Evolutionary conservation across 2,888 invertebrate species (phyloP).

Genomic region (Trilocha varians): DNA sequence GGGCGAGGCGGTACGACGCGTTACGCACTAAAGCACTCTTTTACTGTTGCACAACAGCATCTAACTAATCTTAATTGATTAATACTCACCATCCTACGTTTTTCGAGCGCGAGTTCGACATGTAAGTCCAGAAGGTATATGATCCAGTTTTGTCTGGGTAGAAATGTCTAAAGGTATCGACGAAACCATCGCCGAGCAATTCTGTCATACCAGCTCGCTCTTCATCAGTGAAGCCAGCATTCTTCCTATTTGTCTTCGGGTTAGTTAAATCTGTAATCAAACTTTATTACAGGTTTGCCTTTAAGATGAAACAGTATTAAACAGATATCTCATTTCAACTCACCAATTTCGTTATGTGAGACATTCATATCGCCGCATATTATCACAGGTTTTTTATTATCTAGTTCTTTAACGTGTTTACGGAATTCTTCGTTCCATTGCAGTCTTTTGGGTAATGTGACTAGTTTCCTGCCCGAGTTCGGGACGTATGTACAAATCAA

Average conservation of each 20-base stretch:
- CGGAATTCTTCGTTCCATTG: conserved; percentile 92
- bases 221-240: conserved; percentile 96
- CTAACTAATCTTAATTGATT: too few relatives aligned
- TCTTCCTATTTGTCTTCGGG: conserved; percentile 93
- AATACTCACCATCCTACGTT: conserved; percentile 94
- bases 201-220: conserved; percentile 94
- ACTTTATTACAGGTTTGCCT: too few relatives aligned
- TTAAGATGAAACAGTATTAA: too few relatives aligned
- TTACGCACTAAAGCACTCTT: neutral
- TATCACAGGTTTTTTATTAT: conserved; percentile 93
- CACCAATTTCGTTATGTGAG: conserved; percentile 94
- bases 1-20: neutral
- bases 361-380: conserved; percentile 98
- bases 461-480: conserved; percentile 91
- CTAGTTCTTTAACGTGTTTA: conserved; percentile 83
- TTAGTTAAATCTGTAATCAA: conserved; percentile 85
- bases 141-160: conserved; percentile 87
- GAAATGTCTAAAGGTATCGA: conserved; percentile 90
- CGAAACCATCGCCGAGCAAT: conserved; percentile 84
- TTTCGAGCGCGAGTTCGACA: conserved; percentile 87
- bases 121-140: conserved; percentile 97
- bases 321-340: conserved; percentile 14
- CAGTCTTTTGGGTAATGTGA: conserved; percentile 88
- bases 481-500: conserved; percentile 94
- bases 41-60: too few relatives aligned